A percentile compares a stretch with the other conserved stretches of the same genome.
phyloP scores from a whole-genome alignment of 2,797 vertebrate species.

The Brachyalestes nurse region DNA sequence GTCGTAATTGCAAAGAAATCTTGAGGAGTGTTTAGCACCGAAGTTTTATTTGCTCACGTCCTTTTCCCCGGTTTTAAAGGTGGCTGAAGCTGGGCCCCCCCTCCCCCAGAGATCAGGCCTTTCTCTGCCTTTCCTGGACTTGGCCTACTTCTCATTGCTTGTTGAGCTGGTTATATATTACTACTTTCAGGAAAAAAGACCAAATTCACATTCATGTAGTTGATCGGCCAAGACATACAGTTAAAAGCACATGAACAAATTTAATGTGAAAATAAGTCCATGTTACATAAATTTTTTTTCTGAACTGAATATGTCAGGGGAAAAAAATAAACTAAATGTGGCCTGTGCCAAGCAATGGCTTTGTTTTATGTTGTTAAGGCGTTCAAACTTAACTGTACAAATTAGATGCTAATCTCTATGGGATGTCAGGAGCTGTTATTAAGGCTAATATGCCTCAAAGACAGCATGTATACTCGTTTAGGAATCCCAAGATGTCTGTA shows the following conservation, averaged over 20 bases:
- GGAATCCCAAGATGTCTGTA: background rate
- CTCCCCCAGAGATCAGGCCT: conserved; percentile 45
- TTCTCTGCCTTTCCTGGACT: conserved; percentile 45
- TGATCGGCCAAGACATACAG: background rate
- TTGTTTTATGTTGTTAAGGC: no score
- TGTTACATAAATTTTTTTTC: no score
- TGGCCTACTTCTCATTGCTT: conserved; percentile 40
- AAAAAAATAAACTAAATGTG: no score
- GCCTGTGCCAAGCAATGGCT: no score
- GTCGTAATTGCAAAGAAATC: conserved; percentile 74
- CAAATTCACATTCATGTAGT: background rate
- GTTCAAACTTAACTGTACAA: no score
- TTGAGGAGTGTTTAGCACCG: conserved; percentile 55
- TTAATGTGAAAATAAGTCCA: no score
- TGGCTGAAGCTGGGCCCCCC: conserved; percentile 51
- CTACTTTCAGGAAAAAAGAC: background rate
- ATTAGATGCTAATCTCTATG: no score
- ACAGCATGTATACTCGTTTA: no score
- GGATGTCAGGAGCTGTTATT: no score
- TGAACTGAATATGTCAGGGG: no score
- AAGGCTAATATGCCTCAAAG: no score
- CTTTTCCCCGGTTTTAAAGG: conserved; percentile 67
- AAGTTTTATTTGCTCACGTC: conserved; percentile 72
- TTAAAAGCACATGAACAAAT: no score
- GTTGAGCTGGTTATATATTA: conserved; percentile 9